Conservation (phyloP, 2,797 vertebrate species). For the Coendou prehensilis region DNA sequence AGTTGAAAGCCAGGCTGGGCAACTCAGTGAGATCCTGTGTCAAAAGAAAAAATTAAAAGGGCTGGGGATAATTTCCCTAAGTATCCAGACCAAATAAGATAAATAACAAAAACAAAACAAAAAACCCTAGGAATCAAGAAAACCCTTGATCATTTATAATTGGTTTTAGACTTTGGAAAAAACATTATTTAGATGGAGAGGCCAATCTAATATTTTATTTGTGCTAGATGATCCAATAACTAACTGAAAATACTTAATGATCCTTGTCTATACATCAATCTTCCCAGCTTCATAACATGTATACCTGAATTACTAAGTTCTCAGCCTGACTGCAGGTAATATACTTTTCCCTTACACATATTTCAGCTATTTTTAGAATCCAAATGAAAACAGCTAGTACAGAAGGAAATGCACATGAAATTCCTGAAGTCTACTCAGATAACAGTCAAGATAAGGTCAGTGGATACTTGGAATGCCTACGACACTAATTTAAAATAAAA, state of each 20-base stretch:
- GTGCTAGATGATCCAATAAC: not conserved
- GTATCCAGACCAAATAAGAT: slow-evolving; percentile 30
- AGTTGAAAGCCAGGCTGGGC: not conserved
- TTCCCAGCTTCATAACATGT: not conserved
- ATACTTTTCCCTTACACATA: slow-evolving; percentile 53
- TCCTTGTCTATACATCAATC: not conserved
- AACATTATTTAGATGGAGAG: not conserved
- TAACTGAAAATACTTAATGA: slow-evolving; percentile 57
- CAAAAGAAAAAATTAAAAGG: not conserved
- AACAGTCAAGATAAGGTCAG: slow-evolving; percentile 78
- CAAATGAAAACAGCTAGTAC: slow-evolving; percentile 69
- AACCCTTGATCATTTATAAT: slow-evolving; percentile 12
- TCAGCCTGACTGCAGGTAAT: not conserved
- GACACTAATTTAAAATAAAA: slow-evolving; percentile 78
- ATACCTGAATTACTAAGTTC: slow-evolving; percentile 2
- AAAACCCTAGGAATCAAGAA: slow-evolving; percentile 22
- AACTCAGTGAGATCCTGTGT: not conserved
- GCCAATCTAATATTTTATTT: not conserved
- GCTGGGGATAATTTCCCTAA: not conserved
- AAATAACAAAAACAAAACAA: slow-evolving; percentile 31
- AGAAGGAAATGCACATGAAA: slow-evolving; percentile 80
- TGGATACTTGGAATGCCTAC: slow-evolving; percentile 83
- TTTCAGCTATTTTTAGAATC: slow-evolving; percentile 78
- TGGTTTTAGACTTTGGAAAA: slow-evolving; percentile 52
- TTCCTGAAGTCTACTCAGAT: slow-evolving; percentile 80